phyloP scores from a whole-genome alignment of 1,140 invertebrate genomes.

The Drosophila trapezifrons region DNA sequence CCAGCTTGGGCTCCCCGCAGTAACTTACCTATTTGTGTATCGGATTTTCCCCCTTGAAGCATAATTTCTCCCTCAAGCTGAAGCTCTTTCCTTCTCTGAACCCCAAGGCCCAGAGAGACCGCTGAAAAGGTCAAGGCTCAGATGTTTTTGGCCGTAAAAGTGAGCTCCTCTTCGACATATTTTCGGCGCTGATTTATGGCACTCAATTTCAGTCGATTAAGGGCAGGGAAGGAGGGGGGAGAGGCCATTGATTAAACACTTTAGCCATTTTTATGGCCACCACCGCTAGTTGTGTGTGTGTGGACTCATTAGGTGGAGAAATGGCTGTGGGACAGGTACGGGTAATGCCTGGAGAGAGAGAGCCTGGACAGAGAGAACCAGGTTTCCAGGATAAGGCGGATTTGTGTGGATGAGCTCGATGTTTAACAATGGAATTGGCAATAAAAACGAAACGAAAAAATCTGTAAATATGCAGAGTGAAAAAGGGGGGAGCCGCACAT shows the following conservation, averaged over 20 bases:
- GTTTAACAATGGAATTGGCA: slow-evolving; percentile 46
- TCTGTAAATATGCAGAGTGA: slow-evolving; percentile 61
- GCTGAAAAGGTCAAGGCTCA: slow-evolving; percentile 61
- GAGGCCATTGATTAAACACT: slow-evolving; percentile 64
- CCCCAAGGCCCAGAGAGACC: no score
- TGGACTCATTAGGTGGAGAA: slow-evolving; percentile 16
- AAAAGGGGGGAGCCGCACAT: slow-evolving; percentile 10
- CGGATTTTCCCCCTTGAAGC: background rate
- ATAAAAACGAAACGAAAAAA: slow-evolving; percentile 46
- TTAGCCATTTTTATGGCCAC: slow-evolving; percentile 46
- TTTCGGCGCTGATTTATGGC: slow-evolving; percentile 73
- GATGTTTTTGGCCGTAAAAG: slow-evolving; percentile 34
- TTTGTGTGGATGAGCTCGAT: slow-evolving; percentile 25
- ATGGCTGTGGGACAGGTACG: background rate
- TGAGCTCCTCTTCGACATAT: slow-evolving; percentile 24
- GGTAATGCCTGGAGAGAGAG: no score
- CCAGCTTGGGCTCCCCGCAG: slow-evolving; percentile 2
- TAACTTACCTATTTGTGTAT: slow-evolving; percentile 14
- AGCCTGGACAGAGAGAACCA: no score
- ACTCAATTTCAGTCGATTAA: slow-evolving; percentile 70
- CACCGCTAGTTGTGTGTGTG: slow-evolving; percentile 7
- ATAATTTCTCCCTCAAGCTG: no score
- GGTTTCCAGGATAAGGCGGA: background rate
- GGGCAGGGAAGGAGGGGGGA: slow-evolving; percentile 8
- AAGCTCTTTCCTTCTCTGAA: background rate